phyloP scores from a whole-genome alignment of 2,113 vertebrate genomes.

The Etheostoma spectabile region DNA sequence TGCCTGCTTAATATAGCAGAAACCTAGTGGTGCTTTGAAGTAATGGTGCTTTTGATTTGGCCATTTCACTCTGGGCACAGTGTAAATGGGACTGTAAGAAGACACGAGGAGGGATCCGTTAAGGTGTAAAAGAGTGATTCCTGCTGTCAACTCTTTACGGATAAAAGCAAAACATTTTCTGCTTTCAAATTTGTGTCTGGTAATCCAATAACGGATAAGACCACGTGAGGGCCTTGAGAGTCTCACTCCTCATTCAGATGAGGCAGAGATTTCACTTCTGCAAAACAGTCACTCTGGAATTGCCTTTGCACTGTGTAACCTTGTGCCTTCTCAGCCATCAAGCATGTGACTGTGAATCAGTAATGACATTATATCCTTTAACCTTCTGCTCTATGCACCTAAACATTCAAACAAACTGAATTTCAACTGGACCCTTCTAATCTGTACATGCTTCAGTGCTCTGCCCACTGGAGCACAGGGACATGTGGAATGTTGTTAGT shows the following conservation, averaged over 20 bases:
- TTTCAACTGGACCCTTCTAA: constrained; percentile 62
- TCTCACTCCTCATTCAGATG: constrained; percentile 51
- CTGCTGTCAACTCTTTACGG: constrained; percentile 48
- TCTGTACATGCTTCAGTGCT: constrained; percentile 64
- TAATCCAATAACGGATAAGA: constrained; percentile 65
- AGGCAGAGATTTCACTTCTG: constrained; percentile 48
- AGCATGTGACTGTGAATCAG: constrained; percentile 79
- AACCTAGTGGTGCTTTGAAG: constrained; percentile 75
- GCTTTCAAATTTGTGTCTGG: constrained; percentile 61
- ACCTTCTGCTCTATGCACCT: constrained; percentile 62
- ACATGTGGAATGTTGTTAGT: constrained; percentile 76
- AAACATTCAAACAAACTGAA: constrained; percentile 65
- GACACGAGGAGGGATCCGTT: constrained; percentile 76
- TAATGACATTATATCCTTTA: constrained; percentile 84
- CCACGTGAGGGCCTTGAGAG: constrained; percentile 37
- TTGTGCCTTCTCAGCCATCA: constrained; percentile 82
- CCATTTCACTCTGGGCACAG: constrained; percentile 66
- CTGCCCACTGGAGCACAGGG: constrained; percentile 67
- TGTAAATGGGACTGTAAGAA: constrained; percentile 74
- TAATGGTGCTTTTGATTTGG: constrained; percentile 73
- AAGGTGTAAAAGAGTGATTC: constrained; percentile 58
- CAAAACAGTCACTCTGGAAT: constrained; percentile 49
- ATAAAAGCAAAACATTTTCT: constrained; percentile 60
- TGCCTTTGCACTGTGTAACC: constrained; percentile 64
- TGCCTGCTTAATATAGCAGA: constrained; percentile 62